Evolutionary conservation across 2,113 vertebrate species (phyloP).

Genomic region (Ploceus nigricollis): DNA sequence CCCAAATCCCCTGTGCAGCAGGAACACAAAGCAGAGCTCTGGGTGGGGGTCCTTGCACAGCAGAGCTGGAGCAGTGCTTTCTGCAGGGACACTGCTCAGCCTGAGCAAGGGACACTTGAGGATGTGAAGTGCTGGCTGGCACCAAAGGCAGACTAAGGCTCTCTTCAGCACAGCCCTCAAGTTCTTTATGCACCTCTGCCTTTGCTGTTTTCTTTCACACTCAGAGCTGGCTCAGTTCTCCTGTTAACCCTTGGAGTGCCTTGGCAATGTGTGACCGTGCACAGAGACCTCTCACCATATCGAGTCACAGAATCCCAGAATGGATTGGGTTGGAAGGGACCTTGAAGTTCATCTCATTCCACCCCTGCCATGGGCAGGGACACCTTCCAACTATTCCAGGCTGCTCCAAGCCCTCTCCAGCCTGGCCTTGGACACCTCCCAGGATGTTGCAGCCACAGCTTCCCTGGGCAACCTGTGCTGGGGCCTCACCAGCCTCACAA

Average conservation of each 20-base stretch:
- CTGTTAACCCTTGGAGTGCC: background rate
- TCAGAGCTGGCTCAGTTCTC: background rate
- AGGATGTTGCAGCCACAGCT: background rate
- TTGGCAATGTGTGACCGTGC: background rate
- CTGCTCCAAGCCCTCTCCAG: rapidly evolving
- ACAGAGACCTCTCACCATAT: background rate
- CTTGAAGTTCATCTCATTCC: background rate
- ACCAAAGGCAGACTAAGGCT: background rate
- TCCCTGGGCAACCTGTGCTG: background rate
- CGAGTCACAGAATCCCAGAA: background rate
- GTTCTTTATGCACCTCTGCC: background rate
- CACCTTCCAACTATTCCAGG: background rate
- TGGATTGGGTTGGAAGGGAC: rapidly evolving
- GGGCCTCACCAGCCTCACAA: background rate
- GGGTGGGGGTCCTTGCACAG: background rate
- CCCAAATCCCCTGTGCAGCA: constrained; percentile 24
- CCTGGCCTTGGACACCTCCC: background rate
- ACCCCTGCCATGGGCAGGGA: background rate
- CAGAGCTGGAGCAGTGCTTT: background rate
- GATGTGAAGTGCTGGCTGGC: background rate
- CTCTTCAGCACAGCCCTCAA: background rate
- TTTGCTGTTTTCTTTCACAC: background rate
- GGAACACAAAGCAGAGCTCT: background rate
- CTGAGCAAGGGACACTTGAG: background rate
- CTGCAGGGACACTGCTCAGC: background rate